Evolutionary conservation across 1,140 invertebrate species (phyloP), one percentile per base, ranked within the genome.

Genomic region (Penaeus japonicus): DNA sequence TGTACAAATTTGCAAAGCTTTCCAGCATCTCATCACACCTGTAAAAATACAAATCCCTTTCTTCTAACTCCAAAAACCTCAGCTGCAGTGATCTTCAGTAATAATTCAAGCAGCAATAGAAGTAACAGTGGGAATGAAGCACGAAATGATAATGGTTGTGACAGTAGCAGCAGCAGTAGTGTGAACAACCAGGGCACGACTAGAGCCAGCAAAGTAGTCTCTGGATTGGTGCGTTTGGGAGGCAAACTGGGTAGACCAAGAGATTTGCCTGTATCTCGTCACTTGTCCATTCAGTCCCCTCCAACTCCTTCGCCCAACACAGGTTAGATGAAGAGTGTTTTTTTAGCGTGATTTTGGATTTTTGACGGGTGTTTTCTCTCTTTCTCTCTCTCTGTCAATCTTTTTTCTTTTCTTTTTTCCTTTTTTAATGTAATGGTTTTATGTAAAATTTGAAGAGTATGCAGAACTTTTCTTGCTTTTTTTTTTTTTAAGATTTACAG

Each of bases 71-170:
- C 47, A 47, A 57, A 10, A 59, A 86, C 59, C 79, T 27, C 85
- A 86, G 85, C 85, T n/a, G 75, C 85, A 62, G 85, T 80, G 75
- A 80, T 86, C 85, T 86, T 86, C 85, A 86, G 77, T 54, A 86
- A 86, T 62, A 86, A 77, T 35, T 57, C 57, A 32, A 86, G 77
- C 57, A 79, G 65, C 54, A 86, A 35, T 62, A 79, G 35, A 39
- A 80, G 7, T 62, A 80, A 47, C 4, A 57, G 54, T 35, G 62
- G 30, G 15, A 53, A 39, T 10, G 47, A 53, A 79, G 85, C 47
- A 32, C 62, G 57, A n/a, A 62, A 24, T 35, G 35, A 54, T n/a
- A 87, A 35, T 55, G 53, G 27, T 57, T 57, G 54, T 55, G 75
- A 85, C 35, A 62, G 53, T 79, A 62, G 84, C 73, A 55, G 73